A percentile compares a stretch with the other conserved stretches of the same genome.
Conservation (phyloP, 2,797 vertebrate species). For the Podarcis lilfordi region DNA sequence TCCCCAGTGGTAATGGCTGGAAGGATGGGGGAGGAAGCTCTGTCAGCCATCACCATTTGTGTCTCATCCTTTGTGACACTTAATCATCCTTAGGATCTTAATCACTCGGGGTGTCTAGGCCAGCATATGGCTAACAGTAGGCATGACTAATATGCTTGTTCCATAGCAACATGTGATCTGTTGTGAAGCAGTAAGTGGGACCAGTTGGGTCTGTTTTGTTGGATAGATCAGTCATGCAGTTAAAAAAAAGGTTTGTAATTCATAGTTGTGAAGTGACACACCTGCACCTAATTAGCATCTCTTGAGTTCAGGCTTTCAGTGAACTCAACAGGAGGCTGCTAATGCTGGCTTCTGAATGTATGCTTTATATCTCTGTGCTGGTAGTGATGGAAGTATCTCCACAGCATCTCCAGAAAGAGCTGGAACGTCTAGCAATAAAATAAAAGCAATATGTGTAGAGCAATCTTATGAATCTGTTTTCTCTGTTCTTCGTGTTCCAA, state of each 20-base stretch:
- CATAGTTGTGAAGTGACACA: constrained; percentile 41
- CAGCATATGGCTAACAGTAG: constrained; percentile 37
- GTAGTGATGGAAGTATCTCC: not conserved
- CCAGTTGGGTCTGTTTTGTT: constrained; percentile 64
- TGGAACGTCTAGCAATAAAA: not conserved
- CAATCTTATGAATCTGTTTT: not conserved
- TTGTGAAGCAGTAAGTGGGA: constrained; percentile 57
- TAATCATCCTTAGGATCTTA: constrained; percentile 50
- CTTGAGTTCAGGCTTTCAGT: constrained; percentile 23
- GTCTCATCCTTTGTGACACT: constrained; percentile 50
- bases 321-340: constrained; percentile 25
- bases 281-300: constrained; percentile 21
- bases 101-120: constrained; percentile 41
- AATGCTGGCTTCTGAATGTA: not conserved
- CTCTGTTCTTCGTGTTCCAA: not conserved
- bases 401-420: not conserved
- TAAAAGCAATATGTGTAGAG: not conserved
- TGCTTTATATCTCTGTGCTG: not conserved
- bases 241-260: constrained; percentile 26
- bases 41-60: constrained; percentile 13
- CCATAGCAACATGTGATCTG: constrained; percentile 43
- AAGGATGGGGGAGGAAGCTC: not conserved
- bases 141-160: constrained; percentile 55
- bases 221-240: constrained; percentile 51
- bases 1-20: constrained; percentile 3